A percentile compares a stretch with the other conserved stretches of the same genome.
These are phyloP conservation scores for Vidua chalybeata DNA, from an alignment of 2,113 vertebrate genomes.

Conservation along the genomic window DNA sequence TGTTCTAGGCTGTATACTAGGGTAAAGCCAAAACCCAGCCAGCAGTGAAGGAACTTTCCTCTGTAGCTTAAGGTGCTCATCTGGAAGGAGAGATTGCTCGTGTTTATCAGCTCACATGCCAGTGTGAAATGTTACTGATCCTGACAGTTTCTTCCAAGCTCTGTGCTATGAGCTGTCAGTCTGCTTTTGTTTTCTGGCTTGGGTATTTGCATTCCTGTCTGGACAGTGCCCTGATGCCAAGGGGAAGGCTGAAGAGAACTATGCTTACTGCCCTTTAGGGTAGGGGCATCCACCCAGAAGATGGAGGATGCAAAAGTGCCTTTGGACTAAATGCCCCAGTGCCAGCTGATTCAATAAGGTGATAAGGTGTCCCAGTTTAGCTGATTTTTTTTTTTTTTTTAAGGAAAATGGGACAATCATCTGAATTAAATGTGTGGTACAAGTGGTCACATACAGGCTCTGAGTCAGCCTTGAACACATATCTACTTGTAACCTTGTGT, in stretches of 20 bases:
- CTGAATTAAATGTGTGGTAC: background rate
- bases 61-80: background rate
- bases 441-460: background rate
- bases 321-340: background rate
- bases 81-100: background rate
- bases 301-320: background rate
- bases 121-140: constrained; percentile 23
- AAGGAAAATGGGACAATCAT: background rate
- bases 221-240: background rate
- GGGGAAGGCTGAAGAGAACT: background rate
- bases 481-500: background rate
- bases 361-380: background rate
- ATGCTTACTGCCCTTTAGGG: background rate
- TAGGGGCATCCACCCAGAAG: background rate
- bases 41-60: background rate
- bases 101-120: background rate
- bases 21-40: background rate
- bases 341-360: background rate
- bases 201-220: background rate
- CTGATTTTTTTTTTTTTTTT: background rate
- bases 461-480: background rate
- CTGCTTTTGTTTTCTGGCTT: constrained; percentile 1
- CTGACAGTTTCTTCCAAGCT: background rate
- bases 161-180: background rate
- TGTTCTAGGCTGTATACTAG: fast-evolving